phyloP scores from a whole-genome alignment of 2,113 vertebrate species.

The Dasypus novemcinctus region DNA sequence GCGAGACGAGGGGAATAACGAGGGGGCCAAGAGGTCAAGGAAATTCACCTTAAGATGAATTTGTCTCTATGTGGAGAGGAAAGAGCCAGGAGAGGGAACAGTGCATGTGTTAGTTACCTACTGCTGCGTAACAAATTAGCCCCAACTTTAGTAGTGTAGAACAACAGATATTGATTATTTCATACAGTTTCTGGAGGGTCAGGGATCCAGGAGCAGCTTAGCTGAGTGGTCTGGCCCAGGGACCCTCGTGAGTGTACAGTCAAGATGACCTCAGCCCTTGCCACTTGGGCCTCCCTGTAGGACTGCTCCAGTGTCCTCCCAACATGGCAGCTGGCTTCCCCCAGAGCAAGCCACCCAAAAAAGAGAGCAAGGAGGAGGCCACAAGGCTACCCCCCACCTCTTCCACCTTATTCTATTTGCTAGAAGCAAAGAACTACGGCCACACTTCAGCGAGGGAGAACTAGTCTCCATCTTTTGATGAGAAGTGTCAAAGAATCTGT shows the following conservation, averaged over 20 bases:
- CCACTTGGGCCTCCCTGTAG: not conserved
- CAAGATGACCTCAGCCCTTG: too few species aligned
- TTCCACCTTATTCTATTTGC: too few species aligned
- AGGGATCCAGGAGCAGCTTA: not conserved
- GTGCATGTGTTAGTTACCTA: not conserved
- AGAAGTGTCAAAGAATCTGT: not conserved
- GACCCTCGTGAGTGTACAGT: not conserved
- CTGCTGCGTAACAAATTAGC: not conserved
- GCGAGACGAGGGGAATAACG: not conserved
- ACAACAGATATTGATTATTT: not conserved
- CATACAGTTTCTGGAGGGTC: not conserved
- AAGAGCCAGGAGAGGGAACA: not conserved
- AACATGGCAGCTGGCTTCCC: not conserved
- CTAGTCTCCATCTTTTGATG: not conserved
- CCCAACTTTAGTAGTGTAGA: not conserved
- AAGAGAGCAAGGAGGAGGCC: not conserved
- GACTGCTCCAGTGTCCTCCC: not conserved
- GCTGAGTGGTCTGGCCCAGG: not conserved
- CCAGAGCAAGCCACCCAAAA: fast-evolving
- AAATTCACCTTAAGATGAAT: not conserved
- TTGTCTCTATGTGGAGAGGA: not conserved
- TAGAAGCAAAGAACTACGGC: not conserved
- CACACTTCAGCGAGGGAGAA: not conserved
- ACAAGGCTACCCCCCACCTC: not conserved
- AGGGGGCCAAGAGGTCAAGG: not conserved